Base-by-base conservation (phyloP, 2,797 vertebrate species). In the Argyrosomus regius region DNA sequence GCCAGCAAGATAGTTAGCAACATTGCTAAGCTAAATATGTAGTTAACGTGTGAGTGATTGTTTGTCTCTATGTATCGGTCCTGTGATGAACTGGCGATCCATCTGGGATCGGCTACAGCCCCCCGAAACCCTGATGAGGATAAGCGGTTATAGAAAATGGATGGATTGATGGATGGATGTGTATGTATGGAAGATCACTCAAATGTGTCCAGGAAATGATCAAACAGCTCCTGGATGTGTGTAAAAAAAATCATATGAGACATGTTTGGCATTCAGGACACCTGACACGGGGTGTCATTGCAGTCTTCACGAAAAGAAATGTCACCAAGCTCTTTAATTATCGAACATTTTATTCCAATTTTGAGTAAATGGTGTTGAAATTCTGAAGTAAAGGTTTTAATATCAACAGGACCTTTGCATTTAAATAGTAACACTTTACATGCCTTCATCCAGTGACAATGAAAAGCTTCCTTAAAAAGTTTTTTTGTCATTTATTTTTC, bases 381-480 rank as follows among this genome's bases (percentile, higher is more conserved):
- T 96, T 96, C 93, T 96, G 96, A 97, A 97, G 96, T 95, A 94
- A 97, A 96, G 82, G 95, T 93, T 89, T 97, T 96, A 97, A 96
- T 96, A 96, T 92, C 96, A 96, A 97, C 94, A 96, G 94, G 94
- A 97, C 95, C 96, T 95, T 96, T 95, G 96, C 91, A 95, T 97
- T 96, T 96, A 96, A 96, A 94, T 97, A 96, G 89, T 91, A 98
- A 98, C 96, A 97, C 95, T 96, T 89, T 95, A 97, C 96, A 97
- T 96, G 93, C 92, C 91, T 94, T 94, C 96, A 96, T 98, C 97
- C 97, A 99, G 97, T 97, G 97, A 97, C 95, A 95, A 96, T 95
- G 95, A 96, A 97, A 96, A 96, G 96, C 96, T 95, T 97, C 95
- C 95, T 95, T 96, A 96, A 97, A 97, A 97, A 96, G 80, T 87